Conservation (phyloP, 2,888 invertebrate genomes). For the Anorthoa munda region DNA sequence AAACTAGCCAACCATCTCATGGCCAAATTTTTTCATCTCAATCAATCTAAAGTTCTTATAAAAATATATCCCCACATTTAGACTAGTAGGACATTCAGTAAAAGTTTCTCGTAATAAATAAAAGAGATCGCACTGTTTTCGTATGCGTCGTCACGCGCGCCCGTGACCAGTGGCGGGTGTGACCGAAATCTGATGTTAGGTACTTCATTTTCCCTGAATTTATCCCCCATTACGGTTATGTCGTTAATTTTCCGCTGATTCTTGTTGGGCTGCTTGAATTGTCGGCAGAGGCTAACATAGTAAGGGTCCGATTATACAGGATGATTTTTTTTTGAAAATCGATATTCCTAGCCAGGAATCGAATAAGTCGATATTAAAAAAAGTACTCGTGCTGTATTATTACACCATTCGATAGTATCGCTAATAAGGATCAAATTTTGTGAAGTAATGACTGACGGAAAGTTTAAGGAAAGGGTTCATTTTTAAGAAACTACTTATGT, state of each 20-base stretch:
- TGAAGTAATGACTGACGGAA: no score
- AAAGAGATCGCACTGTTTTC: constrained; percentile 5
- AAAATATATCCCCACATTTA: not conserved
- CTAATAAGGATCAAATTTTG: no score
- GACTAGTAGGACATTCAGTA: not conserved
- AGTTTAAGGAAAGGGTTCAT: no score
- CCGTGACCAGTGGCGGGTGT: constrained; percentile 14
- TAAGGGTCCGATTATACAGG: not conserved
- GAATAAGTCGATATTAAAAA: no score
- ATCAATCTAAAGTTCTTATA: not conserved
- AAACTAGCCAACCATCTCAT: no score
- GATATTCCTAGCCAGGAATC: not conserved
- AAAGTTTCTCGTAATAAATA: constrained; percentile 34
- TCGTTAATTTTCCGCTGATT: constrained; percentile 20
- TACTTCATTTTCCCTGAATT: constrained; percentile 1
- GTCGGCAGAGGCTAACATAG: not conserved
- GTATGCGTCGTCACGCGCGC: constrained; percentile 52
- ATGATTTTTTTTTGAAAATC: not conserved
- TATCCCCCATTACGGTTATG: constrained; percentile 11
- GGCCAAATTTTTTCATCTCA: not conserved
- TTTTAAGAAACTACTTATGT: no score
- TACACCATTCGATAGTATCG: no score
- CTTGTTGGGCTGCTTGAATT: not conserved
- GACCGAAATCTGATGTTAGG: constrained; percentile 15
- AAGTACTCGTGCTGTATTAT: no score